Conservation (phyloP, 2,113 vertebrate genomes). For the Alosa alosa region DNA sequence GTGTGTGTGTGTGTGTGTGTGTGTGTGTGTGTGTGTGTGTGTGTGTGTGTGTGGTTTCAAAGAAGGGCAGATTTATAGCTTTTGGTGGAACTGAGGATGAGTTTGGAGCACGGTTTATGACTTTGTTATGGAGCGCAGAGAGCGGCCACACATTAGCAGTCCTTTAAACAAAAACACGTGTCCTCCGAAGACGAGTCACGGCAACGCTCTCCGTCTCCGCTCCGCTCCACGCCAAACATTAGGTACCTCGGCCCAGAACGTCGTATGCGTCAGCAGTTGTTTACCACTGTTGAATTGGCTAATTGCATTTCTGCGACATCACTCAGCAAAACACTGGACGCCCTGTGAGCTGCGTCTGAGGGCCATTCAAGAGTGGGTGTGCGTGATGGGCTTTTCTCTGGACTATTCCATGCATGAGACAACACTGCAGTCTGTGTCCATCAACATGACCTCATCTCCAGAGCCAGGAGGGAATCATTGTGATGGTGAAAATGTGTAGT, state of each 20-base stretch:
- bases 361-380: neutral
- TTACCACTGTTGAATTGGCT: neutral
- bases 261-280: neutral
- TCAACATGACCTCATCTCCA: neutral
- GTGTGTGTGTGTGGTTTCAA: neutral
- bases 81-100: neutral
- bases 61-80: neutral
- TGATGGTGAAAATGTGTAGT: neutral
- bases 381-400: neutral
- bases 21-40: neutral
- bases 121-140: neutral
- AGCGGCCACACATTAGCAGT: neutral
- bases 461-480: neutral
- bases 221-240: no score
- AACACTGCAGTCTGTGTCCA: neutral
- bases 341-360: neutral
- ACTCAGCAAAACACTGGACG: neutral
- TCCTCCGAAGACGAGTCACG: neutral
- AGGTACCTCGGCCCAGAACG: neutral
- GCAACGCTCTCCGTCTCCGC: neutral
- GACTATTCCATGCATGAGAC: neutral
- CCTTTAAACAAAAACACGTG: slow-evolving; percentile 1
- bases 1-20: neutral
- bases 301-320: neutral
- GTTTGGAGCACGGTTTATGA: neutral